These are phyloP conservation scores for Ictalurus furcatus DNA, from an alignment of 2,113 vertebrate genomes.

Conservation along the genomic window DNA sequence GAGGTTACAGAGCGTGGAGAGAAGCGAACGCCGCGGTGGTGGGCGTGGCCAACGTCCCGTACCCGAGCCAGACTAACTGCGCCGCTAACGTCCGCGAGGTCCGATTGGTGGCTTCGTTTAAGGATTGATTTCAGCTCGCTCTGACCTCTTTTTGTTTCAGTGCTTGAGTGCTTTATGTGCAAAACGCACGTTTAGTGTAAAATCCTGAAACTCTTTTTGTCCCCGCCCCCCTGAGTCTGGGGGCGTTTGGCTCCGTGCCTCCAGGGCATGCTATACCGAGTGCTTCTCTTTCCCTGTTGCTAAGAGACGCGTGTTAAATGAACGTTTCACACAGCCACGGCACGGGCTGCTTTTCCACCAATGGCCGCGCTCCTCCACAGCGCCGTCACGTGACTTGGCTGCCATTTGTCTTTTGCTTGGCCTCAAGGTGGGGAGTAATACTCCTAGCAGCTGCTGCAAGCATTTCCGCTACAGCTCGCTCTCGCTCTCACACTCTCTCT, in stretches of 20 bases:
- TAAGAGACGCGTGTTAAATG: slow-evolving; percentile 22
- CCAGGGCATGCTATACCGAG: not conserved
- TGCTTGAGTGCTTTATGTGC: too few species aligned
- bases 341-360: slow-evolving; percentile 45
- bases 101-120: not conserved
- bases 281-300: slow-evolving; percentile 8
- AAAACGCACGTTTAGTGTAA: not conserved
- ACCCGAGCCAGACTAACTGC: not conserved
- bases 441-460: slow-evolving; percentile 75
- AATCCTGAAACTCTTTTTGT: not conserved
- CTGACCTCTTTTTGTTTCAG: not conserved
- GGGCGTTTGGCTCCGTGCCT: not conserved
- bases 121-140: not conserved
- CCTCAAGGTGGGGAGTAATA: slow-evolving; percentile 74
- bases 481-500: slow-evolving; percentile 10
- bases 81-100: not conserved
- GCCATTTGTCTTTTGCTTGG: slow-evolving; percentile 72
- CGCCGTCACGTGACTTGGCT: slow-evolving; percentile 68
- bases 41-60: not conserved
- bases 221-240: not conserved
- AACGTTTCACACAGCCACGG: slow-evolving; percentile 29
- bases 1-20: not conserved
- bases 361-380: slow-evolving; percentile 50
- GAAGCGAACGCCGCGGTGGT: not conserved
- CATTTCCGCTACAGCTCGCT: slow-evolving; percentile 68